These are phyloP conservation scores for Platycheirus rosarum DNA, from an alignment of 2,888 invertebrate genomes.

Conservation along the genomic window DNA sequence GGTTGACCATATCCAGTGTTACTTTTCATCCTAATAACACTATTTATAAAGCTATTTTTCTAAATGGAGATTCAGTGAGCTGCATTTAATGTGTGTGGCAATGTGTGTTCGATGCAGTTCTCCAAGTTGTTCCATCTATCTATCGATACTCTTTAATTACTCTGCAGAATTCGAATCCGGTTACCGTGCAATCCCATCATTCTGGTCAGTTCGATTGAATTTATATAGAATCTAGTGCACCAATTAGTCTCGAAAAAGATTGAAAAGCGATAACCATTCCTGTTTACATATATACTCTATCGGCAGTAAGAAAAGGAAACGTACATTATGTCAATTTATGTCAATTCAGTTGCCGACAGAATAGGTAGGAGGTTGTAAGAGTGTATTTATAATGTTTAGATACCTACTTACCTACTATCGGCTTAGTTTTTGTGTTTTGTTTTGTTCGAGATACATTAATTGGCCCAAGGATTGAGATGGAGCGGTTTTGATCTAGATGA, in stretches of 20 bases:
- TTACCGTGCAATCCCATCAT: conserved; percentile 26
- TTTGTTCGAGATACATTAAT: conserved; percentile 15
- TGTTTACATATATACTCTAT: conserved; percentile 29
- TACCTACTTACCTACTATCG: conserved; percentile 19
- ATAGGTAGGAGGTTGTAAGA: conserved; percentile 13
- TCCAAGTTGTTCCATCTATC: neutral
- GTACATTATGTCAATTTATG: conserved; percentile 33
- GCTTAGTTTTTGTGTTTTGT: neutral
- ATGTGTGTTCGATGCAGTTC: conserved; percentile 8
- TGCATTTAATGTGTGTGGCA: conserved; percentile 1
- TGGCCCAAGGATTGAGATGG: conserved; percentile 13
- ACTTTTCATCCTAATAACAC: conserved; percentile 28
- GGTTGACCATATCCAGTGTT: conserved; percentile 10
- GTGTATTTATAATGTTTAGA: neutral
- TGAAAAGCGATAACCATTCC: conserved; percentile 46
- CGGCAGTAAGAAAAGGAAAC: conserved; percentile 3
- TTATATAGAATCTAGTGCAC: conserved; percentile 46
- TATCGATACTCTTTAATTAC: conserved; percentile 41
- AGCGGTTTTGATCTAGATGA: conserved; percentile 20
- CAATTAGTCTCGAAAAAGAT: conserved; percentile 67
- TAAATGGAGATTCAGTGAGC: conserved; percentile 27
- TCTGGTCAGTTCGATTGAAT: conserved; percentile 17
- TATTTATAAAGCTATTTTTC: conserved; percentile 24
- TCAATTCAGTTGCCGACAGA: neutral
- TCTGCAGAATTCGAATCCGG: conserved; percentile 42